These are phyloP conservation scores for Drosophila arizonae DNA, from an alignment of 1,140 invertebrate species.

Conservation along the genomic window DNA sequence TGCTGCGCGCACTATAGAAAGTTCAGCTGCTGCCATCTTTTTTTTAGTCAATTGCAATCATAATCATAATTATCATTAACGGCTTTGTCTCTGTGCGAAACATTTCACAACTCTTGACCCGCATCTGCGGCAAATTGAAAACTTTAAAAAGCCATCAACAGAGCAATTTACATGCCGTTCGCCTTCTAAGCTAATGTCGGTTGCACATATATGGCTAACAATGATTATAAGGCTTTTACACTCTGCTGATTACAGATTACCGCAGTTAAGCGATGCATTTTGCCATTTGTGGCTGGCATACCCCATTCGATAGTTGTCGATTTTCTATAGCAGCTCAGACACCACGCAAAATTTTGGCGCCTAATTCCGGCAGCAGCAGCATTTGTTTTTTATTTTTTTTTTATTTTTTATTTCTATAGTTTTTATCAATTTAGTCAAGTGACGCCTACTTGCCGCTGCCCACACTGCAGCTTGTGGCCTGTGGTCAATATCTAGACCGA, in stretches of 20 bases:
- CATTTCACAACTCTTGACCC: slow-evolving; percentile 11
- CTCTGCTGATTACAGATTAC: slow-evolving; percentile 25
- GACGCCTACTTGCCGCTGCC: slow-evolving; percentile 9
- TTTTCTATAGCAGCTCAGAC: slow-evolving; percentile 20
- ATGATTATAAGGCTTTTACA: slow-evolving; percentile 24
- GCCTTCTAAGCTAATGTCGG: slow-evolving; percentile 47
- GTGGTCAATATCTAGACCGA: slow-evolving; percentile 14
- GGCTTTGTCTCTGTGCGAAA: not conserved
- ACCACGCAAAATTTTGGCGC: slow-evolving; percentile 47
- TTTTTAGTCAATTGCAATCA: slow-evolving; percentile 21
- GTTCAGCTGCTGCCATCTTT: slow-evolving; percentile 10
- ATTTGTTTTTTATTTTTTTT: too few species aligned
- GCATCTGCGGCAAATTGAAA: slow-evolving; percentile 56
- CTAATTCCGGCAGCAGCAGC: slow-evolving; percentile 29
- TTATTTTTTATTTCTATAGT: not conserved
- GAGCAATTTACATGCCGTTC: slow-evolving; percentile 39
- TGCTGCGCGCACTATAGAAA: slow-evolving; percentile 44
- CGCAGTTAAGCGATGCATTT: slow-evolving; percentile 24
- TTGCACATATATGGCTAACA: not conserved
- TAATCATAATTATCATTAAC: slow-evolving; percentile 53
- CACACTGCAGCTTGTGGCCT: not conserved
- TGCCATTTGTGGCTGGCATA: slow-evolving; percentile 28
- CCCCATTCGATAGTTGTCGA: not conserved
- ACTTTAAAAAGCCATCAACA: slow-evolving; percentile 47
- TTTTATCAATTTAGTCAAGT: slow-evolving; percentile 16